Evolutionary conservation across 2,113 vertebrate genomes (phyloP).

Genomic region (Pelobates fuscus): DNA sequence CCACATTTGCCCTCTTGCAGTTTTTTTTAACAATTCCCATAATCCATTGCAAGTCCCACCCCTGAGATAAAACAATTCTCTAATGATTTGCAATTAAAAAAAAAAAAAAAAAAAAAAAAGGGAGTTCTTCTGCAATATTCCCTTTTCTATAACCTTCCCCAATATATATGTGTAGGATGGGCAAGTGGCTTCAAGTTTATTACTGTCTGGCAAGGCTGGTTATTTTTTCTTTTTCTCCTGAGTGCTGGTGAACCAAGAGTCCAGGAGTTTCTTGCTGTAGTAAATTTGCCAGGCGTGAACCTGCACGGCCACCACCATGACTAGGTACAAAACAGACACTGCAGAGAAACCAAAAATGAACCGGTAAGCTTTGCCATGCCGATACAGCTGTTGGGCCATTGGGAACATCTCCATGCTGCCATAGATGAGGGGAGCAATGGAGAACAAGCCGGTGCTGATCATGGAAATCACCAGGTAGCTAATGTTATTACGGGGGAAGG

Average conservation of each 20-base stretch:
- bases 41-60: no score
- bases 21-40: no score
- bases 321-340: constrained; percentile 89
- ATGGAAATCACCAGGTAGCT: constrained; percentile 96
- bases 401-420: constrained; percentile 98
- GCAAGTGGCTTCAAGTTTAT: no score
- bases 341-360: constrained; percentile 91
- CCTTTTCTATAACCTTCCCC: no score
- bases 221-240: constrained; percentile 97
- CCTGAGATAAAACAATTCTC: no score
- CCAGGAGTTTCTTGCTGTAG: constrained; percentile 96
- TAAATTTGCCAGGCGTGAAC: constrained; percentile 96
- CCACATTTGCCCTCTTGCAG: no score
- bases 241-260: constrained; percentile 93
- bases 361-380: constrained; percentile 92
- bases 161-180: neutral
- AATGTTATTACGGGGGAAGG: constrained; percentile 93
- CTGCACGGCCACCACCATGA: constrained; percentile 85
- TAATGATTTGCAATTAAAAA: no score
- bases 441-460: constrained; percentile 92
- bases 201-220: no score
- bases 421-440: constrained; percentile 88
- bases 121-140: no score
- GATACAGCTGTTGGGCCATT: constrained; percentile 90
- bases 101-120: no score